These are phyloP conservation scores for Cephonodes hylas DNA, from an alignment of 2,888 invertebrate genomes.

Conservation along the genomic window DNA sequence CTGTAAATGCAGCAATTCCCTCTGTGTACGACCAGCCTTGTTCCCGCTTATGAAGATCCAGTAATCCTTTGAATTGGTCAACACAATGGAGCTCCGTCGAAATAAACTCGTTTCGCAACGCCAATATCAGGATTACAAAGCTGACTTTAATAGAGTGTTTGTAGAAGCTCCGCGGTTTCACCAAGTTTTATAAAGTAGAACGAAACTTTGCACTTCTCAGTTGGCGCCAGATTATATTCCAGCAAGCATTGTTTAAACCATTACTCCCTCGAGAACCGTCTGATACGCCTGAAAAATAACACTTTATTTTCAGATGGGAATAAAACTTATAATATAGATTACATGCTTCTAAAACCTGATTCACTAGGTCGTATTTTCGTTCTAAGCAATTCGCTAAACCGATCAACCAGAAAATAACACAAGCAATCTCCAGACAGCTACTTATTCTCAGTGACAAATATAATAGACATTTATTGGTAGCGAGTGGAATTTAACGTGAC, in stretches of 20 bases:
- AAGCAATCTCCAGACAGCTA: constrained; percentile 10
- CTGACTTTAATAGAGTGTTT: not conserved
- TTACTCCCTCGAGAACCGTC: not conserved
- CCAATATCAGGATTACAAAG: not conserved
- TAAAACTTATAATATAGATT: not conserved
- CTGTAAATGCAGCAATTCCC: not conserved
- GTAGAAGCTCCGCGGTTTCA: not conserved
- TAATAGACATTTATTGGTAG: not conserved
- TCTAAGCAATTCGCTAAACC: not conserved
- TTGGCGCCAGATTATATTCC: not conserved
- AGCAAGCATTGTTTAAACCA: not conserved
- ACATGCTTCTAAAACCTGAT: not conserved
- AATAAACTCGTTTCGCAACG: not conserved
- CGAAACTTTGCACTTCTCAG: not conserved
- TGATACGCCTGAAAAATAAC: not conserved
- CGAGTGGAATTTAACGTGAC: not conserved
- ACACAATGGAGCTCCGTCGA: constrained; percentile 14
- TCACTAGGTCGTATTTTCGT: not conserved
- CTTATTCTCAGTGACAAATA: not conserved
- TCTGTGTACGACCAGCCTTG: not conserved
- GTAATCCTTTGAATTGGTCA: constrained; percentile 14
- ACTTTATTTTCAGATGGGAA: not conserved
- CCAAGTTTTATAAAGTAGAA: not conserved
- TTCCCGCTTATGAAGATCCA: not conserved
- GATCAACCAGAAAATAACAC: constrained; percentile 7